Evolutionary conservation across 2,113 vertebrate genomes (phyloP).

Genomic region (Jacana jacana): DNA sequence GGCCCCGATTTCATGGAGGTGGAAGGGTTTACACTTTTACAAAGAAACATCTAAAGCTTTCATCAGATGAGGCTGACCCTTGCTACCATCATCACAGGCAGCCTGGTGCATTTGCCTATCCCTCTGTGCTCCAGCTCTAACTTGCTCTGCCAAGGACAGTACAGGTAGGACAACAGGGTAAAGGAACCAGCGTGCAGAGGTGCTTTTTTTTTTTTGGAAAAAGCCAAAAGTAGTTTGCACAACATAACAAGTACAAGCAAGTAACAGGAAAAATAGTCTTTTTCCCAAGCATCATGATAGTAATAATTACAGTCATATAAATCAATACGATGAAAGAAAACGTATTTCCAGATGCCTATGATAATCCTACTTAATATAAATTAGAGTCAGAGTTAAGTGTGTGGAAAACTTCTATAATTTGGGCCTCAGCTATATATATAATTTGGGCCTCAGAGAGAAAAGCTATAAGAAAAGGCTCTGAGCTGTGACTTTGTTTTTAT

Average conservation of each 20-base stretch:
- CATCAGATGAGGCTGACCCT: background rate
- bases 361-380: constrained; percentile 44
- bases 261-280: constrained; percentile 36
- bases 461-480: constrained; percentile 40
- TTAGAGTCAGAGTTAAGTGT: constrained; percentile 44
- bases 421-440: constrained; percentile 51
- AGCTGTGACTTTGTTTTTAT: constrained; percentile 61
- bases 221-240: background rate
- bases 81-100: background rate
- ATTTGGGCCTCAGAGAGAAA: constrained; percentile 52
- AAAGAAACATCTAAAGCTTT: background rate
- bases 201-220: background rate
- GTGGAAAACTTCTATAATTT: constrained; percentile 59
- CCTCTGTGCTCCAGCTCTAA: background rate
- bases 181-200: background rate
- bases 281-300: constrained; percentile 23
- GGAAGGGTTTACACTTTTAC: background rate
- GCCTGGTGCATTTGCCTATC: background rate
- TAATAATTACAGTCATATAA: constrained; percentile 65
- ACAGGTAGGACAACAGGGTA: background rate
- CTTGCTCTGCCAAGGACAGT: background rate
- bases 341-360: constrained; percentile 51
- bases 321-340: constrained; percentile 71
- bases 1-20: background rate
- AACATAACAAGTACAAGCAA: constrained; percentile 17